phyloP scores from a whole-genome alignment of 2,888 invertebrate species.

The Standfussiana lucernea region DNA sequence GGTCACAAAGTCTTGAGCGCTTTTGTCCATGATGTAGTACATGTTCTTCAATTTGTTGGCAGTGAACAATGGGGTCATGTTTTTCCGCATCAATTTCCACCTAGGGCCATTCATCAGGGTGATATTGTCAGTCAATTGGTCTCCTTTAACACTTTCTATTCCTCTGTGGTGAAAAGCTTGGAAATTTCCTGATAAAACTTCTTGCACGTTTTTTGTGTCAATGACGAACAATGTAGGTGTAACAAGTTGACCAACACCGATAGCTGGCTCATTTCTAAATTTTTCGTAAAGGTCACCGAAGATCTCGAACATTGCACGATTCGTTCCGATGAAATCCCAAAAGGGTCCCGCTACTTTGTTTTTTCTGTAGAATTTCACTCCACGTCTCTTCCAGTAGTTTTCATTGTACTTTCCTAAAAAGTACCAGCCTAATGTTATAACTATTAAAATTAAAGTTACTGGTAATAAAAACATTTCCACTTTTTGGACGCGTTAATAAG shows the following conservation, averaged over 20 bases:
- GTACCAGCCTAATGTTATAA: constrained; percentile 29
- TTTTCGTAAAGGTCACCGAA: constrained; percentile 71
- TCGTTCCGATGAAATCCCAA: constrained; percentile 62
- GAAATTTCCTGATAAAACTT: constrained; percentile 73
- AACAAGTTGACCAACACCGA: constrained; percentile 68
- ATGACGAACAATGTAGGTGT: constrained; percentile 68
- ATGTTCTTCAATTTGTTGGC: constrained; percentile 79
- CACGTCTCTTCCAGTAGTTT: constrained; percentile 75
- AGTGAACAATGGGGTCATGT: constrained; percentile 81
- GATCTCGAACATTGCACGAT: constrained; percentile 37
- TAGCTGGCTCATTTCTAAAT: constrained; percentile 72
- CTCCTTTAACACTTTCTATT: constrained; percentile 65
- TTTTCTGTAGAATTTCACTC: constrained; percentile 54
- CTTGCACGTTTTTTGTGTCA: constrained; percentile 72
- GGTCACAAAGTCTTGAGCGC: constrained; percentile 75
- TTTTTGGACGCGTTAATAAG: not conserved
- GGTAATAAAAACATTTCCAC: constrained; percentile 44
- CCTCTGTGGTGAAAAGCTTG: constrained; percentile 69
- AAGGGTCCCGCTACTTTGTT: constrained; percentile 62
- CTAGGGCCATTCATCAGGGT: constrained; percentile 74
- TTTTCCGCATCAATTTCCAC: constrained; percentile 81
- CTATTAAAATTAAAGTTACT: constrained; percentile 20
- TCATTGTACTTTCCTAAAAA: constrained; percentile 68
- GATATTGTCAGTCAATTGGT: constrained; percentile 74
- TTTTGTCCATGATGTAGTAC: constrained; percentile 79